phyloP scores from a whole-genome alignment of 2,113 vertebrate genomes.

The Propithecus coquereli region DNA sequence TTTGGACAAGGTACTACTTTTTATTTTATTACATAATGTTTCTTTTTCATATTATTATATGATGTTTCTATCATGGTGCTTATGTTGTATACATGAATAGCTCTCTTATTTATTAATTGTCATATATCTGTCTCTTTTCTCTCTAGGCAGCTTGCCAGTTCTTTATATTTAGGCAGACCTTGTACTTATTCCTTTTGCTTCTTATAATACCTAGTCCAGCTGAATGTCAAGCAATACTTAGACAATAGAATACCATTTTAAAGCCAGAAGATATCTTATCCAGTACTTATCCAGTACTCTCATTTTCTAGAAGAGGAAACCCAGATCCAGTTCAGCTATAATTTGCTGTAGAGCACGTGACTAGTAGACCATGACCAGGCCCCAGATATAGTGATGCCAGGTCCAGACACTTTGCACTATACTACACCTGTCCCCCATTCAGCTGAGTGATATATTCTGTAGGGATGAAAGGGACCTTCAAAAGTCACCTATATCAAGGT shows the following conservation, averaged over 20 bases:
- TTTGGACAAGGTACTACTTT: constrained; percentile 11
- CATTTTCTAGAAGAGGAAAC: background rate
- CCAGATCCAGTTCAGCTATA: background rate
- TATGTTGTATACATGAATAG: background rate
- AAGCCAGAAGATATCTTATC: background rate
- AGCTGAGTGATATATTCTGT: background rate
- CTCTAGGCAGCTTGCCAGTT: background rate
- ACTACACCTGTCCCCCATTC: background rate
- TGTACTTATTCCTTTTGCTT: background rate
- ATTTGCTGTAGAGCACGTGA: background rate
- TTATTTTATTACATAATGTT: background rate
- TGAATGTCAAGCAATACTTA: constrained; percentile 10
- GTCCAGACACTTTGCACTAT: background rate
- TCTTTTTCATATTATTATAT: constrained; percentile 22
- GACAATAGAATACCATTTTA: background rate
- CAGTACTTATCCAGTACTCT: background rate
- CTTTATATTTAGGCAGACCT: background rate
- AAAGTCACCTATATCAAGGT: background rate
- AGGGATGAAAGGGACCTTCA: background rate
- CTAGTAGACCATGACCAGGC: background rate
- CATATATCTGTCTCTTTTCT: background rate
- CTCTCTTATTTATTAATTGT: background rate
- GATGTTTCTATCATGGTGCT: background rate
- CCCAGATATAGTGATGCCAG: background rate
- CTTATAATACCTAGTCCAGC: background rate